These are phyloP conservation scores for Polyommatus iphigenia DNA, from an alignment of 2,888 invertebrate species.

Conservation along the genomic window DNA sequence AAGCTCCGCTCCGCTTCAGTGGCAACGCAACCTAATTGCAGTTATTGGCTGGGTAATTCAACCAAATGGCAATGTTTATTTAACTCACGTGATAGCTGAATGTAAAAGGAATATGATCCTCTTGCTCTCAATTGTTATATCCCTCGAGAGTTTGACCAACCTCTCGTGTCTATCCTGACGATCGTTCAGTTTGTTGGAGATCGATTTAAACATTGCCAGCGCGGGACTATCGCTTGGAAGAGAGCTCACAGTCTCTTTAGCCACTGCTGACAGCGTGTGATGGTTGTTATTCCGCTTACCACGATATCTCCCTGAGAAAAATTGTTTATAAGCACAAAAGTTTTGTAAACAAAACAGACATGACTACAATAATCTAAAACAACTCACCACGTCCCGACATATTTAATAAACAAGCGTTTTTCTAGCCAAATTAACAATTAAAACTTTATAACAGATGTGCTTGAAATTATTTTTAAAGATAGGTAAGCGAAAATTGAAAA, in stretches of 20 bases:
- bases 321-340: not conserved
- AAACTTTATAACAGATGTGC: not conserved
- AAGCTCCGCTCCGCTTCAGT: too few relatives aligned
- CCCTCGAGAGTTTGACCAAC: constrained; percentile 89
- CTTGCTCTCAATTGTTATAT: constrained; percentile 94
- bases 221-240: constrained; percentile 71
- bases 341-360: not conserved
- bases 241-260: constrained; percentile 56
- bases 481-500: too few relatives aligned
- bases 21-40: too few relatives aligned
- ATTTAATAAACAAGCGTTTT: not conserved
- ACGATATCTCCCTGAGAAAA: constrained; percentile 51
- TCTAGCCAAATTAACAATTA: not conserved
- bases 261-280: constrained; percentile 57
- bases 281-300: constrained; percentile 51
- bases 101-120: constrained; percentile 93
- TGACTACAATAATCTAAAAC: not conserved
- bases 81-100: constrained; percentile 80
- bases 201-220: constrained; percentile 82
- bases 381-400: constrained; percentile 58
- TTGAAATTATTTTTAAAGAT: not conserved
- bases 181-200: constrained; percentile 83
- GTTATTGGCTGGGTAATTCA: too few relatives aligned
- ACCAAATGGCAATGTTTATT: not conserved
- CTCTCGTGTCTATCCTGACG: constrained; percentile 92